phyloP scores from a whole-genome alignment of 2,113 vertebrate genomes.

The Cardinalis cardinalis region DNA sequence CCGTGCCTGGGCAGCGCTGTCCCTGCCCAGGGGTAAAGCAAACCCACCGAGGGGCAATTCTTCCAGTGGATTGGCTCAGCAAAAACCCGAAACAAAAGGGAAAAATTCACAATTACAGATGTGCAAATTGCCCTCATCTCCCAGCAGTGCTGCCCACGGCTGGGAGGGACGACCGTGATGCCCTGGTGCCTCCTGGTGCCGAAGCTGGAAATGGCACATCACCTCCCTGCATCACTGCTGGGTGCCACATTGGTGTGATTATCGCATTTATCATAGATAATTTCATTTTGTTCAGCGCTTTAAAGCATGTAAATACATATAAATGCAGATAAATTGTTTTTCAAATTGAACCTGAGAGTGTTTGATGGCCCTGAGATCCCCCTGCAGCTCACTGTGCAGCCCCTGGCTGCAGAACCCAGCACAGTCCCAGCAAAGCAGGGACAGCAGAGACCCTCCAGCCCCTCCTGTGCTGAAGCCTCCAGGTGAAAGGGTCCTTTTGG shows the following conservation, averaged over 20 bases:
- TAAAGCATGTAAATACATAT: not conserved
- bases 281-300: not conserved
- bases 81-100: not conserved
- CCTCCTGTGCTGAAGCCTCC: not conserved
- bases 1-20: fast-evolving
- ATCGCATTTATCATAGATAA: fast-evolving
- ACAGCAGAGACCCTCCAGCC: not conserved
- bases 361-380: not conserved
- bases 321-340: not conserved
- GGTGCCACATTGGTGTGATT: fast-evolving
- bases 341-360: not conserved
- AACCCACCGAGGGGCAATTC: not conserved
- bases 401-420: not conserved
- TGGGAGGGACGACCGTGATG: not conserved
- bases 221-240: not conserved
- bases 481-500: not conserved
- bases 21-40: not conserved
- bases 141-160: fast-evolving
- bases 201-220: conserved; percentile 80
- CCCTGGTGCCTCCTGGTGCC: conserved; percentile 87
- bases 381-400: fast-evolving
- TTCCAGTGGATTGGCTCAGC: not conserved
- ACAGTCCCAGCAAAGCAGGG: fast-evolving
- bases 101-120: not conserved
- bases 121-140: not conserved